These are phyloP conservation scores for Smutsia gigantea DNA, from an alignment of 2,797 vertebrate species.

Conservation along the genomic window DNA sequence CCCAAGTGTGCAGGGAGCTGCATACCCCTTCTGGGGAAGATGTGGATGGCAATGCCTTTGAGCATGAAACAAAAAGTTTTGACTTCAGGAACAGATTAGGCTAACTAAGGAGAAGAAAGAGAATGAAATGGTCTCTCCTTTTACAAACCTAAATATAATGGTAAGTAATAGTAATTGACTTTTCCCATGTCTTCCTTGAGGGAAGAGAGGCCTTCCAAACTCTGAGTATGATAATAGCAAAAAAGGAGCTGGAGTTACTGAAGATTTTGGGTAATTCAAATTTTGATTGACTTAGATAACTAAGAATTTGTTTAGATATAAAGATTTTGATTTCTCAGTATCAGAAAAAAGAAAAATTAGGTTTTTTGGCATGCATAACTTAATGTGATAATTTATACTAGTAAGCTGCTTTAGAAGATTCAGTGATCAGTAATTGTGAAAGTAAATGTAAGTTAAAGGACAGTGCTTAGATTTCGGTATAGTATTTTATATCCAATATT, in stretches of 20 bases:
- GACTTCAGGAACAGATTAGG: background rate
- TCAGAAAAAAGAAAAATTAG: background rate
- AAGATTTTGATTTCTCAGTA: constrained; percentile 1
- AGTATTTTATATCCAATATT: background rate
- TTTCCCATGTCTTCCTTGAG: background rate
- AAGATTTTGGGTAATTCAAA: background rate
- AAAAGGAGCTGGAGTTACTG: background rate
- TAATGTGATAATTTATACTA: background rate
- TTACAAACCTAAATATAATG: background rate
- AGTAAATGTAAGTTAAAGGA: constrained; percentile 30
- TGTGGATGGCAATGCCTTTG: background rate
- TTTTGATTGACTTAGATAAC: constrained; percentile 20
- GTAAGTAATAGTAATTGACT: background rate
- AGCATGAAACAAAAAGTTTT: background rate
- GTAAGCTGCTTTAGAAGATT: constrained; percentile 41
- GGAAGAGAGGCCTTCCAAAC: background rate
- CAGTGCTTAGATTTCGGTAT: background rate
- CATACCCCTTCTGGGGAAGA: background rate
- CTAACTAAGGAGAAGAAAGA: background rate
- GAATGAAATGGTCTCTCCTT: background rate
- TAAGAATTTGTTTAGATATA: background rate
- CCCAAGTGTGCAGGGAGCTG: background rate
- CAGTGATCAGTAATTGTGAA: background rate
- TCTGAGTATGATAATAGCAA: background rate
- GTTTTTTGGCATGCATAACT: background rate